phyloP scores from a whole-genome alignment of 1,140 invertebrate species.

The Paramacrobiotus metropolitanus region DNA sequence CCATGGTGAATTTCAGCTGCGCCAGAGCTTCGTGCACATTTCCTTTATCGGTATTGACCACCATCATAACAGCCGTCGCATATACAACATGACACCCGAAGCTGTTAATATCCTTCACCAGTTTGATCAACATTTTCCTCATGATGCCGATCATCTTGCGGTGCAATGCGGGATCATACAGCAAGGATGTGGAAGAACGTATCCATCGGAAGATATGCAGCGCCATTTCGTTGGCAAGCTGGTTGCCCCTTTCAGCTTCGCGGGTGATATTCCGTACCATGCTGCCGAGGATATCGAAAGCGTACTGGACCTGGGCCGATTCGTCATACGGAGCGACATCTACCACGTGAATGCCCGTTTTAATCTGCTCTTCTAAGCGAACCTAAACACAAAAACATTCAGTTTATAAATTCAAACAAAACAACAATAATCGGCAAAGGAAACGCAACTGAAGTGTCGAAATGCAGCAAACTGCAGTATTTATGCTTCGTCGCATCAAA shows the following conservation, averaged over 20 bases:
- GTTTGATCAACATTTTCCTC: constrained; percentile 72
- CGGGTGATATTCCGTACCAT: constrained; percentile 8
- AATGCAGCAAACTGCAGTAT: constrained; percentile 40
- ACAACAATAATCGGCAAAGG: too few species aligned
- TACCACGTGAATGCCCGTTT: constrained; percentile 17
- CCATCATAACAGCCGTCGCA: constrained; percentile 77
- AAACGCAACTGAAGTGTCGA: too few species aligned
- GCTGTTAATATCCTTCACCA: constrained; percentile 77
- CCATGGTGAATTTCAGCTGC: constrained; percentile 72
- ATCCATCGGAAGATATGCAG: constrained; percentile 32
- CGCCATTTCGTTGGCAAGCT: constrained; percentile 10
- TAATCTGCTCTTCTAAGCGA: constrained; percentile 36
- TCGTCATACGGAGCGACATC: constrained; percentile 63
- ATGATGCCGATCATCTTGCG: constrained; percentile 73
- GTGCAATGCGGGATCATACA: constrained; percentile 82
- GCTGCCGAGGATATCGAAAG: constrained; percentile 24
- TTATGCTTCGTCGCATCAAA: constrained; percentile 22
- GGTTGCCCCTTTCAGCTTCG: constrained; percentile 15
- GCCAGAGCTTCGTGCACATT: constrained; percentile 50
- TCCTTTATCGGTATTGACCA: constrained; percentile 72
- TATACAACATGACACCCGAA: constrained; percentile 62
- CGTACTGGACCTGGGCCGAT: constrained; percentile 61
- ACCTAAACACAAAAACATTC: too few species aligned
- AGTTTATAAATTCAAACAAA: too few species aligned
- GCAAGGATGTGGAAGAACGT: constrained; percentile 52